Conservation (phyloP, 2,113 vertebrate species). For the Odocoileus virginianus region DNA sequence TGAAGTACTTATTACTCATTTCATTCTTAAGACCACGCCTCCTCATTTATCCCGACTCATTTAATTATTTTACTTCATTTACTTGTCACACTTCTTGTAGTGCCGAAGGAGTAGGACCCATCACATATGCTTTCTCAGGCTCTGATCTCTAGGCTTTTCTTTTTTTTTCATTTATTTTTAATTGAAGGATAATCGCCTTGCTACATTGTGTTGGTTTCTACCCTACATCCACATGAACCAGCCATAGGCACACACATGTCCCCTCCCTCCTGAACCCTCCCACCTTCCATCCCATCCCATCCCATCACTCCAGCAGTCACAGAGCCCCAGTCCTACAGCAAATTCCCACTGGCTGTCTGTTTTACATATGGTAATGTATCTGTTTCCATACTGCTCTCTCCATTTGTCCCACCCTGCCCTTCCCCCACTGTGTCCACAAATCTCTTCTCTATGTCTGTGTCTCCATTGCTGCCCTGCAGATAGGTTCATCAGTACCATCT, state of each 20-base stretch:
- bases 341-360: background rate
- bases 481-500: background rate
- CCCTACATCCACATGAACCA: background rate
- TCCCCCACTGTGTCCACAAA: background rate
- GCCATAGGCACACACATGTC: background rate
- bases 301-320: background rate
- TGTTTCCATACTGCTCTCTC: background rate
- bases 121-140: background rate
- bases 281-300: background rate
- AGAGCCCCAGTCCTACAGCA: background rate
- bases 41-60: background rate
- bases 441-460: background rate
- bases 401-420: background rate
- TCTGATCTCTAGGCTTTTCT: background rate
- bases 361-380: background rate
- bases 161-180: background rate
- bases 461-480: background rate
- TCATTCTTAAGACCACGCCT: background rate
- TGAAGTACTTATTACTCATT: background rate
- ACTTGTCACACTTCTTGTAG: background rate
- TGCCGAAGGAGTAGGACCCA: background rate
- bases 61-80: background rate
- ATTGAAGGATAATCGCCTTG: background rate
- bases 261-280: background rate
- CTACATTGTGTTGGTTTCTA: background rate